Base-by-base conservation (phyloP, 2,797 vertebrate species). In the Borostomias antarcticus region DNA sequence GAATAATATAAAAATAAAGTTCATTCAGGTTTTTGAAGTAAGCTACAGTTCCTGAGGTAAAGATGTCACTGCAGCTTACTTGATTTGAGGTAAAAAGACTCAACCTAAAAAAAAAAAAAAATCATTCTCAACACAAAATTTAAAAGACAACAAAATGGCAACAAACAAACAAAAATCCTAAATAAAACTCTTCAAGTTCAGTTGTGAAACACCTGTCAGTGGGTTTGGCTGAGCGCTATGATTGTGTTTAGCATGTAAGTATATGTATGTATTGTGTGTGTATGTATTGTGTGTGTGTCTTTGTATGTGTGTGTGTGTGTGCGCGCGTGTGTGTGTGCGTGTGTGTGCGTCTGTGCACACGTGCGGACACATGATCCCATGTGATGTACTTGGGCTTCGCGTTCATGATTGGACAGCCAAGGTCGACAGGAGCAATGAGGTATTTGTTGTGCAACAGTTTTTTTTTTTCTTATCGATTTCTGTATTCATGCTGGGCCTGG, bases 361-460 rank as follows among this genome's bases (percentile, higher is more conserved):
- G 15, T 59, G 17, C 47, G 70, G 72, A 76, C 66, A 74, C 78
- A 17, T 73, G 50, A 33, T 19, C 58, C 76, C 70, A 47, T 70
- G 59, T 69, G 79, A 75, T 78, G 79, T 80, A 85, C 72, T 82
- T 68, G 58, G 78, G 81, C 77, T 86, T 73, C 83, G 84, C 81
- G 74, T 84, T 84, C 79, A 65, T 77, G 71, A 82, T 77, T 72
- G 80, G 79, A 85, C 86, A 92, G 89, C 86, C 87, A 84, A 85
- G 67, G 79, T 85, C 58, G 87, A 89, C 88, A 87, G 84, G 84
- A 81, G 85, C 70, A 72, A 84, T 87, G 91, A 93, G 91, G 90
- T 92, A 92, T 85, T 91, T 85, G 90, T 92, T 92, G 91, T 91
- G 86, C 88, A 91, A 89, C 89, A 90, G 89, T 91, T 86, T 80